Base-by-base conservation (phyloP, 2,113 vertebrate species). In the Callithrix jacchus region DNA sequence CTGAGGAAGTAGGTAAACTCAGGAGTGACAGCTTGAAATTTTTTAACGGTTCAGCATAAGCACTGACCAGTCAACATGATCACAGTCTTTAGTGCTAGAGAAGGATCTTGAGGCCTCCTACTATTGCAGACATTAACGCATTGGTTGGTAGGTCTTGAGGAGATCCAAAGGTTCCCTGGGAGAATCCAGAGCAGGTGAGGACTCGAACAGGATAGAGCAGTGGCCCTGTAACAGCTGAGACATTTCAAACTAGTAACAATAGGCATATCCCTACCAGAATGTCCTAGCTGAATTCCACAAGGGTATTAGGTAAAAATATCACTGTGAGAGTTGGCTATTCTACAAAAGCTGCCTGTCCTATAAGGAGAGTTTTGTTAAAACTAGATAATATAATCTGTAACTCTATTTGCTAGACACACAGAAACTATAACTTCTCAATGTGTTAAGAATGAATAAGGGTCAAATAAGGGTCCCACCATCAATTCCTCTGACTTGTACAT, bases 341-440 rank as follows among this genome's bases (percentile, higher is more conserved):
- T 97, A 80, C 68, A 83, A 95, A 97, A 89, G 30, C 16, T 37
- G 7, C 40, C 83, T 86, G 9, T 83, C 58, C n/a, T 61, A 35
- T 64, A 83, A 93, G 68, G 37, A 89, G 70, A 20, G 4, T 18
- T 88, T 88, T 77, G 6, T 92, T 90, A 82, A 95, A 91, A 95
- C n/a, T 73, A 30, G 42, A 61, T 83, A 68, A 52, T 81, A 21
- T 6, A 21, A 52, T 76, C 35, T 37, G 12, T 64, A 37, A 56
- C 27, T 91, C 32, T 54, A 6, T 45, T 77, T 77, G 37, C 30
- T 11, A 89, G 52, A 40, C 87, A 86, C 11, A 37, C 17, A 35
- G 54, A 93, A 86, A 92, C 56, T 85, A 1, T 85, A 74, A 68
- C 83, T 94, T 93, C 52, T 92, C 82, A 45, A 0, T 30, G 40